Evolutionary conservation across 2,797 vertebrate genomes (phyloP), one percentile per base, ranked within the genome.

Genomic region (Melanotaenia trifasciata): DNA sequence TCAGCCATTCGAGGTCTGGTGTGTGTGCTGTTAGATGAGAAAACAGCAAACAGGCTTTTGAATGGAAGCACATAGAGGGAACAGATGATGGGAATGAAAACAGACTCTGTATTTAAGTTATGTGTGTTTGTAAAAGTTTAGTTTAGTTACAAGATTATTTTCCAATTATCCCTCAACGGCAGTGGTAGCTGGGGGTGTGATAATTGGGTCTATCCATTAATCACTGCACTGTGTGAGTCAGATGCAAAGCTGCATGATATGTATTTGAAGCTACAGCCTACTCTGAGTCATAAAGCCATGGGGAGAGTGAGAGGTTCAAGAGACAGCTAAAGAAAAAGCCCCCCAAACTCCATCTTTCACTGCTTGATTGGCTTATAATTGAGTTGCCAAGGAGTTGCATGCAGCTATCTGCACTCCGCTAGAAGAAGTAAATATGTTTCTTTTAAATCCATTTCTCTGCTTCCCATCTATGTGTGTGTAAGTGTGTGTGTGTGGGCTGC

Each of bases 301-400:
- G 47, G 11, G 5, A 3, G 7, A 18, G 10, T 0, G 51, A 51
- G 45, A 47, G 10, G 9, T 54, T 81, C 33, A 70, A 60, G 56
- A 58, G 78, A 79, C 36, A 47, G 74, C 65, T 51, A 14, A 51
- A 53, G 12, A 32, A 50, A 64, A 64, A 28, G 63, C 38, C 81
- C 77, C 58, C 78, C 76, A 77, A 68, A 58, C 79, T 69, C 62
- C 70, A 83, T 80, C 83, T 90, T 72, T 85, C 24, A 2, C 74
- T 80, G 74, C 80, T 84, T 87, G 83, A 90, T 86, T 90, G 77
- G 76, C 72, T 87, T 82, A 84, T 89, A 88, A 90, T 88, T 88
- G 88, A 91, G 79, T 88, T 91, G 81, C 79, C 74, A 78, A 81
- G 77, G 72, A 77, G 77, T 72, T 80, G 67, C 36, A 82, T 43